Evolutionary conservation across 2,113 vertebrate genomes (phyloP), one percentile per base, ranked within the genome.

Genomic region (Oenanthe melanoleuca): DNA sequence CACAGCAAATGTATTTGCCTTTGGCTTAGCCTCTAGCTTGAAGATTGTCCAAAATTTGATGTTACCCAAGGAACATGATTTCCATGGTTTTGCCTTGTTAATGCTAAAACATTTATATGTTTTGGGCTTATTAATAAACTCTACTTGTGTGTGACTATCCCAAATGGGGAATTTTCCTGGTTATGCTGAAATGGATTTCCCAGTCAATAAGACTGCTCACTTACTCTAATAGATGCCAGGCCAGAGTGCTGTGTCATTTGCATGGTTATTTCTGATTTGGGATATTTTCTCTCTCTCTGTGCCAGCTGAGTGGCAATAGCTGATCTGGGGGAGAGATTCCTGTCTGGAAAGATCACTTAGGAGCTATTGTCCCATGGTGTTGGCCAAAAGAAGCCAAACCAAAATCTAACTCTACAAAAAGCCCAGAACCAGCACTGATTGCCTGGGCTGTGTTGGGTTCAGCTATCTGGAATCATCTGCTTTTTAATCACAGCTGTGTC

Each of bases 11-110:
- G 80, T 96, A 53, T 88, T 95, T 96, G 97, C 97, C 97, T n/a
- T 93, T 56, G 96, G 97, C 98, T 97, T 97, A 90, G 97, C 97
- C 97, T 96, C 93, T 86, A 93, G 97, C 97, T 96, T 93, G 28
- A 95, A 97, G 88, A 71, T 71, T 96, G 95, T 92, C 95, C 96
- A 81, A 70, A 78, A 60, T 49, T 20, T 74, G 24, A 50, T 88
- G 63, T 78, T 82, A 24, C 47, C 80, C 11, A 40, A 70, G 79
- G 44, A 95, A 38, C 12, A 16, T 20, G 42, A 33, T 91, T 82
- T 92, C 42, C 42, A 38, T 57, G 73, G 14, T 14, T 91, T 89
- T 82, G 24, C 59, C 34, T 40, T 44, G 23, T 86, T 81, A 42
- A 52, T 49, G 55, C 38, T 72, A 20, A 75, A 86, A 63, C 47